Evolutionary conservation across 2,113 vertebrate species (phyloP), one percentile per base, ranked within the genome.

Genomic region (Ceratotherium simum): DNA sequence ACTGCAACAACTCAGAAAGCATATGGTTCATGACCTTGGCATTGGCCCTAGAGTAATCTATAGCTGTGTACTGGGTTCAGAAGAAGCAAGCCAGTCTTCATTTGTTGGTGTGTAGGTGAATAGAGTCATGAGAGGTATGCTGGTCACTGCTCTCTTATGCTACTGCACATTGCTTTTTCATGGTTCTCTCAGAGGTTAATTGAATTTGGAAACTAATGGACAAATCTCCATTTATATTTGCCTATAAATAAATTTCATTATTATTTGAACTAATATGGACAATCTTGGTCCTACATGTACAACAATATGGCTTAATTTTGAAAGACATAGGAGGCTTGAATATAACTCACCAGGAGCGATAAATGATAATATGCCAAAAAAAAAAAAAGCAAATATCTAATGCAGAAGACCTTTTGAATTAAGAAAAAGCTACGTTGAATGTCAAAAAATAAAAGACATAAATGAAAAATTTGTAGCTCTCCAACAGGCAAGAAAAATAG

Each of bases 161-260:
- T 54, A 46, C 27, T 39, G 8, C 16, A 65, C 54, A 33, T 17
- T 86, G 33, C 31, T 88, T 76, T 93, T 72, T 51, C 46, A 31
- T 13, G 76, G 84, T 69, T 84, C 29, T 91, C 48, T 85, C 36
- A 78, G 39, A 81, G 54, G 90, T 78, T 67, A 78, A 39, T 65
- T 65, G 21, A 85, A 72, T 67, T 54, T 80, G 46, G 36, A n/a
- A 82, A 72, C 25, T 54, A 95, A 93, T 62, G 36, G 70, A 33
- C 21, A 56, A 76, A 82, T 65, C 8, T 78, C 56, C 36, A 91
- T 33, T 46, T 51, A 91, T 81, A 5, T 23, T 75, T 89, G 14
- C 54, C 85, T 70, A 46, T 67, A 84, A 89, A 58, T 85, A 76
- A 46, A 27, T 95, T 93, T 78, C 69, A 95, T 70, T 60, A 95